Conservation (phyloP, 2,113 vertebrate genomes). For the Melanerpes aurifrons region DNA sequence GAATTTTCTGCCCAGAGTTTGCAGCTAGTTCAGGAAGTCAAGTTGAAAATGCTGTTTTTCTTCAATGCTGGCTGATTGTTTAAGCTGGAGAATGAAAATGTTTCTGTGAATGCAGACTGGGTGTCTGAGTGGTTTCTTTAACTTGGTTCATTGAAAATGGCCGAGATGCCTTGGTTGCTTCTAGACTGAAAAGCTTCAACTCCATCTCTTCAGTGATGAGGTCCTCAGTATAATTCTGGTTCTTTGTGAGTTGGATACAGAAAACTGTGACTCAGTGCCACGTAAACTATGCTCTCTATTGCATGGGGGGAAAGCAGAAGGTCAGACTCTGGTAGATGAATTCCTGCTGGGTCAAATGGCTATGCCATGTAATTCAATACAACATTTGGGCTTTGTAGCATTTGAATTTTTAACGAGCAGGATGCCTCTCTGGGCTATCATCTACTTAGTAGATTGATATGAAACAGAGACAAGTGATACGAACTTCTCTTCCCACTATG, state of each 20-base stretch:
- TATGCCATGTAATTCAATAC: not conserved
- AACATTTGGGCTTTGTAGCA: not conserved
- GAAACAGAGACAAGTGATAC: not conserved
- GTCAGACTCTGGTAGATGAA: not conserved
- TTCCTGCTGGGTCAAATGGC: not conserved
- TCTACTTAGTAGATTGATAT: not conserved
- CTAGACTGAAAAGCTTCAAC: not conserved
- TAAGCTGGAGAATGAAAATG: not conserved
- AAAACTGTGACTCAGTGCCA: not conserved
- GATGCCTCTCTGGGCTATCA: not conserved
- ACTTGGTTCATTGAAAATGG: not conserved
- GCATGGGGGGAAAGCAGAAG: not conserved
- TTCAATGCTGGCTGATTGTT: not conserved
- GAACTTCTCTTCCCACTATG: not conserved
- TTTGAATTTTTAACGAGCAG: not conserved
- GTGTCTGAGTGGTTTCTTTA: not conserved
- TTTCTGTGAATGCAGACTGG: not conserved
- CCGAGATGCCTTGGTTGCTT: not conserved
- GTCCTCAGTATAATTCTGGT: not conserved
- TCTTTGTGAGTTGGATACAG: not conserved
- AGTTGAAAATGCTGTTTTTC: not conserved
- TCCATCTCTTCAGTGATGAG: not conserved
- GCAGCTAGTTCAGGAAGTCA: not conserved
- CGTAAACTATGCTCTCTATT: not conserved
- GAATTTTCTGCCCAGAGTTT: not conserved